Conservation (phyloP, 2,888 invertebrate genomes). For the Himalopsyche anomala region DNA sequence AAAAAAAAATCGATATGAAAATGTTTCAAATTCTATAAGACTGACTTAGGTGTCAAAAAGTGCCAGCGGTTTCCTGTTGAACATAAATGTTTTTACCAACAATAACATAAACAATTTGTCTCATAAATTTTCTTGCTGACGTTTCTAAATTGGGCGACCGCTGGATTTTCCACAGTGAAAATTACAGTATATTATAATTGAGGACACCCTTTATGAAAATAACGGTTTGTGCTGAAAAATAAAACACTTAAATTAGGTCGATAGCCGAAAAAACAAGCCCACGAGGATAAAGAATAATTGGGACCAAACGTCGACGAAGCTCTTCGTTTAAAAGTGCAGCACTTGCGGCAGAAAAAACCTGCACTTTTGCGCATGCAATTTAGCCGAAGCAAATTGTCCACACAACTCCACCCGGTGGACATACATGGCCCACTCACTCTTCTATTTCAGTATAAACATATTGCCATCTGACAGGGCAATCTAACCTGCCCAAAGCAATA, state of each 20-base stretch:
- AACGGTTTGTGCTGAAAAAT: background rate
- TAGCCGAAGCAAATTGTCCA: conserved; percentile 62
- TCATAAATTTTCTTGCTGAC: too few relatives aligned
- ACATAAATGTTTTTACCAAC: too few relatives aligned
- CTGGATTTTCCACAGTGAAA: too few relatives aligned
- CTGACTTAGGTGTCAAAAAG: too few relatives aligned
- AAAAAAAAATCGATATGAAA: too few relatives aligned
- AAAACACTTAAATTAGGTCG: background rate
- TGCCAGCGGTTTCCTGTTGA: too few relatives aligned
- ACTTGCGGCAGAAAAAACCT: conserved; percentile 47
- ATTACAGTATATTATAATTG: too few relatives aligned
- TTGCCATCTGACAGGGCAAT: background rate
- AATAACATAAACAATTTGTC: too few relatives aligned
- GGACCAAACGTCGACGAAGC: conserved; percentile 12
- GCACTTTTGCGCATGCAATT: conserved; percentile 61
- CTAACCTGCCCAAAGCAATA: background rate
- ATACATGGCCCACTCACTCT: background rate
- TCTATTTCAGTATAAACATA: conserved; percentile 9
- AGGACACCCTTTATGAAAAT: too few relatives aligned
- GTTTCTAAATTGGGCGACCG: too few relatives aligned
- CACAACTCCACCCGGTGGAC: background rate
- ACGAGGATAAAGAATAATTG: conserved; percentile 19
- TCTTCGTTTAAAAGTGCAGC: conserved; percentile 29
- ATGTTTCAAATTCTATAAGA: too few relatives aligned
- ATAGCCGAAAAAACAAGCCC: background rate